A percentile compares a stretch with the other conserved stretches of the same genome.
Conservation (phyloP, 2,797 vertebrate genomes). For the Tapirus indicus region DNA sequence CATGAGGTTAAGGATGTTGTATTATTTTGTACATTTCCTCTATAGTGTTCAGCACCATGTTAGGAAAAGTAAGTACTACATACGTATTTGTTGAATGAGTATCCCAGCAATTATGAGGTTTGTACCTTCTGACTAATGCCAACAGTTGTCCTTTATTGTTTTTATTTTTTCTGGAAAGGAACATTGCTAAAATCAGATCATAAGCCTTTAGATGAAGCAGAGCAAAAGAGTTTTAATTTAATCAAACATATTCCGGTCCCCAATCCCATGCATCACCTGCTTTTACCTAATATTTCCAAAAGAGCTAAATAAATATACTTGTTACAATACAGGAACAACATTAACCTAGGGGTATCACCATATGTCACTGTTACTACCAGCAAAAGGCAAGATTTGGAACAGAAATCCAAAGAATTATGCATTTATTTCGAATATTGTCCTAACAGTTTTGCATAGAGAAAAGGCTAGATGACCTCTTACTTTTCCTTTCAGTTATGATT, state of each 20-base stretch:
- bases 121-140: neutral
- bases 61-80: neutral
- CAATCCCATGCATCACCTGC: neutral
- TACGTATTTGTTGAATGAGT: neutral
- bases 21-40: neutral
- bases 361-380: neutral
- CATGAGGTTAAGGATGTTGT: neutral
- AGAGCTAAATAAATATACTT: conserved; percentile 39
- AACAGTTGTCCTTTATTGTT: neutral
- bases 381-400: conserved; percentile 33
- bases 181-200: conserved; percentile 27
- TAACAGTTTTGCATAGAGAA: conserved; percentile 3
- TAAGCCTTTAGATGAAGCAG: neutral
- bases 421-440: neutral
- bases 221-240: conserved; percentile 19
- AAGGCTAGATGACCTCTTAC: neutral
- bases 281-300: conserved; percentile 27
- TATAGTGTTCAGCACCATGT: neutral
- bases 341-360: neutral
- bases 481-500: conserved; percentile 46
- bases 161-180: conserved; percentile 36
- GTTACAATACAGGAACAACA: neutral
- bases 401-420: conserved; percentile 6
- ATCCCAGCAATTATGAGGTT: neutral
- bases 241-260: neutral